Base-by-base conservation (phyloP, 2,888 invertebrate genomes). In the Cosmorhoe ocellata region DNA sequence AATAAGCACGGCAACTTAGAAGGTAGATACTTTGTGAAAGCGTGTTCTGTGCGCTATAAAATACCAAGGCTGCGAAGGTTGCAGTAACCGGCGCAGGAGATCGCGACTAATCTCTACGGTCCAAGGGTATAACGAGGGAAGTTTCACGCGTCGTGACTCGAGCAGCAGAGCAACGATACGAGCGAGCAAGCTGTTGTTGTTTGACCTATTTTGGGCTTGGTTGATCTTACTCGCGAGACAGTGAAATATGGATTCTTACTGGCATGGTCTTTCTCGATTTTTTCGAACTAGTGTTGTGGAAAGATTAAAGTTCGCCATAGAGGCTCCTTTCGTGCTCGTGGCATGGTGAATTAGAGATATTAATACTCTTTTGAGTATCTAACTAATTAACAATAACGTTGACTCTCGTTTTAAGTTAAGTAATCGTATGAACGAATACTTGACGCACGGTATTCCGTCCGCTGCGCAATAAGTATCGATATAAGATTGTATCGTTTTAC, bases 71-170 rank as follows among this genome's bases (percentile, higher is more conserved):
- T 63, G 44, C 51, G 26, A 50, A 12, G 12, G 30, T 74, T 76
- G 67, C 75, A 61, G 61, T 61, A 71, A 63, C 46, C 48, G 47
- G 50, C 50, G 39, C 43, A 54, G 60, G 63, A 69, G 73, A 73
- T 71, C 69, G 70, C 61, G 63, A 64, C 64, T 67, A 74, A 77
- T 78, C 79, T 76, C 49, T 63, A 51, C 59, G 46, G 72, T 72
- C 73, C 79, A 80, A 79, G 81, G 77, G 64, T 69, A 72, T 63
- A 59, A 65, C 61, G 37, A 58, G 64, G 56, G 53, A 58, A 55
- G 59, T 61, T 70, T 69, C 64, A 67, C 63, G 68, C 67, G 48
- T 57, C 41, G 56, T 43, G 46, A 58, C 31, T 48, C 40, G 27
- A 47, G 39, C 51, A 39, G 52, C 34, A 34, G 31, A 47, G 41